These are phyloP conservation scores for Aelia acuminata DNA, from an alignment of 2,888 invertebrate species.

Conservation along the genomic window DNA sequence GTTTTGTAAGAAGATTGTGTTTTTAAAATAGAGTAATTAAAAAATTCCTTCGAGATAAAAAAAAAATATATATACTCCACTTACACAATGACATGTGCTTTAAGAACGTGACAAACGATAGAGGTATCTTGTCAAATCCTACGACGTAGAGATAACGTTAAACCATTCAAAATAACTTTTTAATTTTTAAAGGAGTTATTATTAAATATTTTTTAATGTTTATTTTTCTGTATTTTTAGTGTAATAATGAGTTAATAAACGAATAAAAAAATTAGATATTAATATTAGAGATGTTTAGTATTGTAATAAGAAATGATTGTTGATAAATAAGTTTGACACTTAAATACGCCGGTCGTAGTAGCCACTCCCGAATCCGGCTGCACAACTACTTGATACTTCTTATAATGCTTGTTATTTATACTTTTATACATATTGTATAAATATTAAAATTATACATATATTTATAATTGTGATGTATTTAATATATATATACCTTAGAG, in stretches of 20 bases:
- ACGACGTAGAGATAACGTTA: background rate
- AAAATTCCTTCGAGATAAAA: background rate
- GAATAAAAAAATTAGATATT: no score
- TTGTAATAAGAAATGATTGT: background rate
- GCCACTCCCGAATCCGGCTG: background rate
- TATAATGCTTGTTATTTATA: no score
- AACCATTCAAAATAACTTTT: background rate
- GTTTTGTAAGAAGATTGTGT: background rate
- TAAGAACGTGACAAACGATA: constrained; percentile 3
- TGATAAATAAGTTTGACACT: constrained; percentile 24
- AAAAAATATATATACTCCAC: background rate
- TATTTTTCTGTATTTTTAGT: no score
- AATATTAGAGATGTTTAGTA: no score
- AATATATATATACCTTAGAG: background rate
- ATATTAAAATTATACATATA: background rate
- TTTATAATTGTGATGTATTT: background rate
- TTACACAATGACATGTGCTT: background rate
- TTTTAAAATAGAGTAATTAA: background rate
- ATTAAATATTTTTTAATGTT: no score
- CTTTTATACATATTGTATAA: background rate
- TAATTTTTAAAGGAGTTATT: no score
- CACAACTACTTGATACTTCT: background rate
- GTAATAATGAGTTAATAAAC: no score
- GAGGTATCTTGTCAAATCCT: background rate
- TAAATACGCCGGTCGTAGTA: constrained; percentile 12